Conservation (phyloP, 37 sponge, comb jelly and placozoan genomes). For the Halichondria panicea region DNA sequence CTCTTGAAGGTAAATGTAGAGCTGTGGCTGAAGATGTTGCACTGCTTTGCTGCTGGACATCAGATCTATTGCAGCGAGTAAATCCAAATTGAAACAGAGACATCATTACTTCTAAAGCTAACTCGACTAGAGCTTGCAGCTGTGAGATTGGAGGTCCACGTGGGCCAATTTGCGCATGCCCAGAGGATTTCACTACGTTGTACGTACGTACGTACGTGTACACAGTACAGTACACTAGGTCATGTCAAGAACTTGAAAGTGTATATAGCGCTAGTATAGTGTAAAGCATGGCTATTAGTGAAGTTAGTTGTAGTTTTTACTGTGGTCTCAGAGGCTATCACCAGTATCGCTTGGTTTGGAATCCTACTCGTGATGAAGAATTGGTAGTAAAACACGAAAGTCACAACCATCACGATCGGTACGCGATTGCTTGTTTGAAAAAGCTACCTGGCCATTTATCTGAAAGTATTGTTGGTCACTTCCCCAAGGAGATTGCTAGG, state of each 20-base stretch:
- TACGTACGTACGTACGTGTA: too few species aligned
- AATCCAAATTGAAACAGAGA: slow-evolving; percentile 57
- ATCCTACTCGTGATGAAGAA: slow-evolving; percentile 19
- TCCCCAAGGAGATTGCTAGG: slow-evolving; percentile 42
- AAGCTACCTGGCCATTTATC: slow-evolving; percentile 8
- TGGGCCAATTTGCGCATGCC: not conserved
- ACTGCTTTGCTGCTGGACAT: not conserved
- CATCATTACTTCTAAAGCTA: too few species aligned
- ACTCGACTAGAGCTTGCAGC: not conserved
- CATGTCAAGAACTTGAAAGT: too few species aligned
- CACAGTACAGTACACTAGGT: too few species aligned
- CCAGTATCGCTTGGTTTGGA: slow-evolving; percentile 24
- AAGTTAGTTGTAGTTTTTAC: slow-evolving; percentile 6
- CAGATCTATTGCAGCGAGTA: not conserved
- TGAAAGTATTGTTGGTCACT: slow-evolving; percentile 34
- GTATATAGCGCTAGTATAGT: not conserved
- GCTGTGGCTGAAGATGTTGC: not conserved
- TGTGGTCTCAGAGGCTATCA: slow-evolving; percentile 62
- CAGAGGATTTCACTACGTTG: too few species aligned
- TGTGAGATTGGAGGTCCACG: not conserved
- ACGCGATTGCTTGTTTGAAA: slow-evolving; percentile 39
- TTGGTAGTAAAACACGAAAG: slow-evolving; percentile 12
- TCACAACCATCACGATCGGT: slow-evolving; percentile 19
- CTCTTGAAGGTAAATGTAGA: not conserved
- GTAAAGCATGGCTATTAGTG: not conserved